Percentiles rank a stretch among this genome's conserved stretches.
Evolutionary conservation across 2,113 vertebrate genomes (phyloP).

Genomic region (Onychostoma macrolepis): DNA sequence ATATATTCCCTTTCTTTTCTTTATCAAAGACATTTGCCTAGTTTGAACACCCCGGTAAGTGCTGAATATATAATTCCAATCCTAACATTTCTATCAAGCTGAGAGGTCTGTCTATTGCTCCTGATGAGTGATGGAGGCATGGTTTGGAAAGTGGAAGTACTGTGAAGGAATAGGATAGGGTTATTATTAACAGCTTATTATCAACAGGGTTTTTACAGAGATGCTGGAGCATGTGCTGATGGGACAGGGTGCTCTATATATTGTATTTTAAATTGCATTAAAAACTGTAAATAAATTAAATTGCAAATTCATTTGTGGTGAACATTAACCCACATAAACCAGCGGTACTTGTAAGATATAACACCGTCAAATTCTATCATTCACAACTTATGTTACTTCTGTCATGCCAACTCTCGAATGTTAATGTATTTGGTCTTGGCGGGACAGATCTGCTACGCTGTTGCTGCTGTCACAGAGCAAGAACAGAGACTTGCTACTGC

Average conservation of each 20-base stretch:
- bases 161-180: neutral
- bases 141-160: neutral
- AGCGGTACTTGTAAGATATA: too few species aligned
- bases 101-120: neutral
- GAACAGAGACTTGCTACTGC: too few species aligned
- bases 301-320: too few species aligned
- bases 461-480: too few species aligned
- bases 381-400: too few species aligned
- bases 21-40: neutral
- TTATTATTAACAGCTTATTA: neutral
- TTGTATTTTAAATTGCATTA: neutral
- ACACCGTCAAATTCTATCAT: too few species aligned
- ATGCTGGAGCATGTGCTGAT: neutral
- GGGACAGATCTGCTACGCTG: too few species aligned
- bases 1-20: neutral
- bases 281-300: too few species aligned
- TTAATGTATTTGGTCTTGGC: too few species aligned
- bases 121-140: neutral
- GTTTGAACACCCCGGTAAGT: neutral
- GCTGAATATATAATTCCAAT: neutral
- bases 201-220: neutral
- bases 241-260: neutral
- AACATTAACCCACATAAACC: too few species aligned
- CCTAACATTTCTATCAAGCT: neutral
- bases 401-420: too few species aligned